phyloP scores from a whole-genome alignment of 1,140 invertebrate species.

The Macrotrachela quadricornifera region DNA sequence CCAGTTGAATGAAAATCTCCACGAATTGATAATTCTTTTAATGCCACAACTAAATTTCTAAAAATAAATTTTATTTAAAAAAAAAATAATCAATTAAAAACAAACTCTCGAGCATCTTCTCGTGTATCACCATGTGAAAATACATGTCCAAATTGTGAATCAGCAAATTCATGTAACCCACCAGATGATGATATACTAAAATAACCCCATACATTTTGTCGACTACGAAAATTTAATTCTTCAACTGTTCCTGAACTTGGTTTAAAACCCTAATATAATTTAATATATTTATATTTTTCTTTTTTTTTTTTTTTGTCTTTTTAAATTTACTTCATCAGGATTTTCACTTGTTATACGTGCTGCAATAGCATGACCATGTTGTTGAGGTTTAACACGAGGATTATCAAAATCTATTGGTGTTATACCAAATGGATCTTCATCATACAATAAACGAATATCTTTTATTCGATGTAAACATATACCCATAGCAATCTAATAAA shows the following conservation, averaged over 20 bases:
- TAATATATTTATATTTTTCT: no score
- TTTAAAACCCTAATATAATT: conserved; percentile 73
- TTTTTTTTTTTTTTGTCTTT: no score
- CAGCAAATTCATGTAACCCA: conserved; percentile 93
- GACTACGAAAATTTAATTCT: conserved; percentile 90
- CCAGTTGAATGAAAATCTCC: conserved; percentile 91
- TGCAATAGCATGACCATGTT: conserved; percentile 92
- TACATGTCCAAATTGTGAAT: conserved; percentile 98
- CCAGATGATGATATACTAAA: conserved; percentile 92
- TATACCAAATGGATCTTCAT: conserved; percentile 19
- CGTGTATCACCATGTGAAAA: conserved; percentile 99
- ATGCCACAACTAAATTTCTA: conserved; percentile 48
- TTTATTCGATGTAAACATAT: conserved; percentile 83
- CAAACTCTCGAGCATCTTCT: conserved; percentile 63
- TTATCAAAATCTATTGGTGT: conserved; percentile 63
- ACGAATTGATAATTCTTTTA: conserved; percentile 88
- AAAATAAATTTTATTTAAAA: no score
- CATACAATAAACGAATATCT: conserved; percentile 74
- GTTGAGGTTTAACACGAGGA: conserved; percentile 57
- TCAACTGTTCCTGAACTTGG: conserved; percentile 92
- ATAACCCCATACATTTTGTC: conserved; percentile 98
- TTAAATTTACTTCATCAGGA: conserved; percentile 54
- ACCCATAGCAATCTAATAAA: conserved; percentile 80
- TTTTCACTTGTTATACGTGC: conserved; percentile 96
- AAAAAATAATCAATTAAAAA: no score